These are phyloP conservation scores for Monopis laevigella DNA, from an alignment of 2,888 invertebrate genomes.

Conservation along the genomic window DNA sequence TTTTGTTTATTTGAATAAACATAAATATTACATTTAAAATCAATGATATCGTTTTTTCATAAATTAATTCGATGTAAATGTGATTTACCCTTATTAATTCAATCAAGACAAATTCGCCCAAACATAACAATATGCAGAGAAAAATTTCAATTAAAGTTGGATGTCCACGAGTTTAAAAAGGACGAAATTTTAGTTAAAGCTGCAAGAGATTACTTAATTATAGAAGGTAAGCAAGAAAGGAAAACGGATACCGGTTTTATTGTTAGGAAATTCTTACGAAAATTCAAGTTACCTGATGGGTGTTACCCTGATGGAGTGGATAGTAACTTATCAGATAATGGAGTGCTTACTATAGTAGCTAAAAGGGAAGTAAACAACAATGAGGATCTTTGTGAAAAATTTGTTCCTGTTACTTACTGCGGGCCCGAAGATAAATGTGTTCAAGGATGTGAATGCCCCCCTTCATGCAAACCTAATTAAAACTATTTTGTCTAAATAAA, in stretches of 20 bases:
- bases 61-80: too few species aligned
- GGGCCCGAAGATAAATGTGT: too few species aligned
- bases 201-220: conserved; percentile 35
- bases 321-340: conserved; percentile 33
- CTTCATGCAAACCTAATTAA: too few species aligned
- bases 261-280: conserved; percentile 38
- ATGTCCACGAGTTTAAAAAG: conserved; percentile 36
- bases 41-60: too few species aligned
- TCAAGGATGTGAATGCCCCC: too few species aligned
- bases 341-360: conserved; percentile 39
- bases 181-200: conserved; percentile 49
- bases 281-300: conserved; percentile 42
- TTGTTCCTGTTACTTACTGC: conserved; percentile 26
- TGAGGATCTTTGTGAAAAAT: conserved; percentile 29
- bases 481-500: too few species aligned
- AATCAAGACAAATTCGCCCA: conserved; percentile 26
- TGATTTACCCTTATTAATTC: background rate
- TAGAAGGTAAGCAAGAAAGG: conserved; percentile 51
- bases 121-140: conserved; percentile 37
- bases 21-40: too few species aligned
- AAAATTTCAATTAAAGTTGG: conserved; percentile 38
- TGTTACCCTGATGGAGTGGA: conserved; percentile 33
- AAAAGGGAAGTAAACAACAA: conserved; percentile 28
- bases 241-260: conserved; percentile 33
- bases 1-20: too few species aligned